Base-by-base conservation (phyloP, 2,113 vertebrate genomes). In the Corythaixoides concolor region DNA sequence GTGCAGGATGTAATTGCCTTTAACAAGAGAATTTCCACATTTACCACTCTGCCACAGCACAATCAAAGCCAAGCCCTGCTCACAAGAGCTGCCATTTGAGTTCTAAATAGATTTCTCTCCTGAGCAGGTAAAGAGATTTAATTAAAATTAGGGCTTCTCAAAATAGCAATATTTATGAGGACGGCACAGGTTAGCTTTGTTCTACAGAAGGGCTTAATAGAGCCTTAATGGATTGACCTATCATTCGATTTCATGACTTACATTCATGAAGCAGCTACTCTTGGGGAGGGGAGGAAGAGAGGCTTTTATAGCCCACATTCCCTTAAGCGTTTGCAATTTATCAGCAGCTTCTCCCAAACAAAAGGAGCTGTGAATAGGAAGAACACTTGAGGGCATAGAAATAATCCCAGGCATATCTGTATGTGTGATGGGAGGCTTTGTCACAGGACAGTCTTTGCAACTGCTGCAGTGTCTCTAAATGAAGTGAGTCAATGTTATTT, bases 271-370 rank as follows among this genome's bases (percentile, higher is more conserved):
- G 97, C 94, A 98, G 97, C 98, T 98, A 97, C 98, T 98, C 97
- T 97, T 98, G 97, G 98, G 97, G 98, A 98, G 98, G 95, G 97
- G 97, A 97, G 97, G 93, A 95, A 96, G 95, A 96, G 96, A 96
- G 98, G 98, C 97, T 98, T 97, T 98, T 98, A 98, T 98, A 96
- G 97, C 97, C 97, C 98, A 98, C 98, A 98, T 99, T 99, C 99
- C 98, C 98, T 98, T 98, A 99, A 99, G 98, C 98, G 98, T 99
- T 99, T 99, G 99, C 99, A 99, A 99, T 99, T 99, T 99, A 98
- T 98, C 97, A 98, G 98, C 98, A 98, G 98, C 98, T 98, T 98
- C 97, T 91, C 68, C 97, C 97, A 98, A 99, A 99, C 99, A 99
- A 99, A 99, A 98, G 98, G 97, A 97, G 97, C 98, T 97, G 98